phyloP scores from a whole-genome alignment of 2,888 invertebrate genomes.

The Andrena fulva region DNA sequence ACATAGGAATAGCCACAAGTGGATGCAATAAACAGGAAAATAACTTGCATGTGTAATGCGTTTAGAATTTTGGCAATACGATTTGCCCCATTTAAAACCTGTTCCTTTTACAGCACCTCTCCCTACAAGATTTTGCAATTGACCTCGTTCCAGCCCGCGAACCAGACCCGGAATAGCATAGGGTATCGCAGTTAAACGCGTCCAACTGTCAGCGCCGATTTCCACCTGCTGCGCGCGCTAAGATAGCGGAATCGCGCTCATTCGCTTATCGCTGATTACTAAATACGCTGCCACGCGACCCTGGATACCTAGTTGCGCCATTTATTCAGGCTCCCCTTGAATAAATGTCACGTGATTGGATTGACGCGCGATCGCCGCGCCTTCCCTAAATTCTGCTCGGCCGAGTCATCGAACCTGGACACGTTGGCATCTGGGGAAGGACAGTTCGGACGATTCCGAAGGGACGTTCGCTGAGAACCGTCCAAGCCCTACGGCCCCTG shows the following conservation, averaged over 20 bases:
- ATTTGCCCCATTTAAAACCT: no score
- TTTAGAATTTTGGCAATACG: no score
- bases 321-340: not conserved
- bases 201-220: not conserved
- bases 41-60: no score
- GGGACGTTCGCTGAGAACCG: not conserved
- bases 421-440: not conserved
- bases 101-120: no score
- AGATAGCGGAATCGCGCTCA: not conserved
- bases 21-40: no score
- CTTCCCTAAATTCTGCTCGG: not conserved
- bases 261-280: conserved; percentile 2
- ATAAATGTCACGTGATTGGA: no score
- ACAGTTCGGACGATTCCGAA: not conserved
- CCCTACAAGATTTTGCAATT: conserved; percentile 47
- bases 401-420: conserved; percentile 4
- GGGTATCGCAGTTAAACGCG: not conserved
- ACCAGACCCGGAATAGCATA: not conserved
- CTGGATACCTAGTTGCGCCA: not conserved
- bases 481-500: conserved; percentile 33
- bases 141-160: conserved; percentile 29
- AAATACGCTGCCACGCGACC: not conserved
- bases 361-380: no score
- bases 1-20: no score
- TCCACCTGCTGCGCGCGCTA: conserved; percentile 16